These are phyloP conservation scores for Sapayoa aenigma DNA, from an alignment of 2,113 vertebrate genomes.

Conservation along the genomic window DNA sequence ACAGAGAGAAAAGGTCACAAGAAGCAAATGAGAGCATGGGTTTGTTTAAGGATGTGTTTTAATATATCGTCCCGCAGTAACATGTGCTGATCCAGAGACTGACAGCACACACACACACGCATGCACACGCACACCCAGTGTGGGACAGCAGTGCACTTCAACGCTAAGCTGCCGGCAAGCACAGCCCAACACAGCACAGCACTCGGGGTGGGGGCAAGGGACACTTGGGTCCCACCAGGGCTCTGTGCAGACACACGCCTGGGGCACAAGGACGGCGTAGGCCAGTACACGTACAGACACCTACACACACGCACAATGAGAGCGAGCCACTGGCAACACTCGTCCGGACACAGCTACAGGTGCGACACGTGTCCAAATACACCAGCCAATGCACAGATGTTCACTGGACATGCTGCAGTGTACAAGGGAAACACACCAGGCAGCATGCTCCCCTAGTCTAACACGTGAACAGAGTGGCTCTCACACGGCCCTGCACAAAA, in stretches of 20 bases:
- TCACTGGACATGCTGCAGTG: not conserved
- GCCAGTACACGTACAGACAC: constrained; percentile 13
- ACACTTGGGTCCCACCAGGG: not conserved
- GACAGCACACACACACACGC: not conserved
- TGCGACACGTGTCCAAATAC: not conserved
- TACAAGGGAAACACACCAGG: not conserved
- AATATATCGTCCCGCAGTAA: not conserved
- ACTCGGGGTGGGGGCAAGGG: not conserved
- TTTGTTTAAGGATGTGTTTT: constrained; percentile 26
- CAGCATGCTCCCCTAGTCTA: not conserved
- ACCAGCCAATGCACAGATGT: not conserved
- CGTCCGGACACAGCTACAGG: not conserved
- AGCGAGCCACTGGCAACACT: not conserved
- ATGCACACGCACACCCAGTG: not conserved
- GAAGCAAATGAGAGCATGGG: constrained; percentile 26
- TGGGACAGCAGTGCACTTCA: not conserved
- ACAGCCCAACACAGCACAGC: constrained; percentile 18
- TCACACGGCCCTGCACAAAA: not conserved
- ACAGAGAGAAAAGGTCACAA: constrained; percentile 8
- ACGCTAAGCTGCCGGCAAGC: not conserved
- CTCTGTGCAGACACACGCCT: not conserved
- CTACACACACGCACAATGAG: constrained; percentile 26
- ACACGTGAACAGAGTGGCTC: not conserved
- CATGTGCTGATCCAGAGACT: not conserved
- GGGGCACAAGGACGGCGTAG: not conserved